Percentiles rank a stretch among this genome's conserved stretches.
Conservation (phyloP, 2,888 invertebrate species). For the Pyrrhopygopsis socrates region DNA sequence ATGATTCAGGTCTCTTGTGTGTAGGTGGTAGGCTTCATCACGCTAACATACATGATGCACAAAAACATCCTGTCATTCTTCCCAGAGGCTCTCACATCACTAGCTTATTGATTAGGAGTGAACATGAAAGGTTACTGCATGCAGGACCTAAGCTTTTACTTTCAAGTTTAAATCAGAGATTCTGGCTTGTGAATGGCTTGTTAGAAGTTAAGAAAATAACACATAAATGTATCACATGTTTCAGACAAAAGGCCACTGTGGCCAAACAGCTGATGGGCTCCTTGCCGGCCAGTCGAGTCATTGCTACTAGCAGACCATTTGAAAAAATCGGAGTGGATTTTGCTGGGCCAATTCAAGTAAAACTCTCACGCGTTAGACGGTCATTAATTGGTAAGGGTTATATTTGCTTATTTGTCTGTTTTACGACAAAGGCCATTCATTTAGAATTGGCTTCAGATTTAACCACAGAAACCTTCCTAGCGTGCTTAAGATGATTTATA, state of each 20-base stretch:
- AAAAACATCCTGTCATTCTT: slow-evolving; percentile 73
- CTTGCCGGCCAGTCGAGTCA: slow-evolving; percentile 19
- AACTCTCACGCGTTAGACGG: slow-evolving; percentile 43
- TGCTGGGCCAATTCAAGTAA: slow-evolving; percentile 55
- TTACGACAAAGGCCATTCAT: slow-evolving; percentile 66
- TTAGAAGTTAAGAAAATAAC: slow-evolving; percentile 38
- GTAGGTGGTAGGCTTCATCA: slow-evolving; percentile 75
- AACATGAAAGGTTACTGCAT: slow-evolving; percentile 42
- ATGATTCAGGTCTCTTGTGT: slow-evolving; percentile 49
- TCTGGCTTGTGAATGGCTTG: slow-evolving; percentile 43
- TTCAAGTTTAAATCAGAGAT: slow-evolving; percentile 22
- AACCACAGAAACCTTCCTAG: slow-evolving; percentile 63
- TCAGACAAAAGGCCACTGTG: slow-evolving; percentile 26
- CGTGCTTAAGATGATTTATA: slow-evolving; percentile 65
- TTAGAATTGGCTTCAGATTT: slow-evolving; percentile 60
- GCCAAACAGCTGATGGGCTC: slow-evolving; percentile 50
- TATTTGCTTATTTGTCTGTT: slow-evolving; percentile 64
- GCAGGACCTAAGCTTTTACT: slow-evolving; percentile 36
- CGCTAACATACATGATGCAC: slow-evolving; percentile 34
- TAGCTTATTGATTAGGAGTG: slow-evolving; percentile 58
- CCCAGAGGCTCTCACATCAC: slow-evolving; percentile 57
- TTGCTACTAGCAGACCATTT: slow-evolving; percentile 39
- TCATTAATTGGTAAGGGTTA: slow-evolving; percentile 57
- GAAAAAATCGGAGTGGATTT: slow-evolving; percentile 53
- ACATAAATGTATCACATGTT: slow-evolving; percentile 48